Conservation (phyloP, 1,140 invertebrate genomes). For the Aricia agestis region DNA sequence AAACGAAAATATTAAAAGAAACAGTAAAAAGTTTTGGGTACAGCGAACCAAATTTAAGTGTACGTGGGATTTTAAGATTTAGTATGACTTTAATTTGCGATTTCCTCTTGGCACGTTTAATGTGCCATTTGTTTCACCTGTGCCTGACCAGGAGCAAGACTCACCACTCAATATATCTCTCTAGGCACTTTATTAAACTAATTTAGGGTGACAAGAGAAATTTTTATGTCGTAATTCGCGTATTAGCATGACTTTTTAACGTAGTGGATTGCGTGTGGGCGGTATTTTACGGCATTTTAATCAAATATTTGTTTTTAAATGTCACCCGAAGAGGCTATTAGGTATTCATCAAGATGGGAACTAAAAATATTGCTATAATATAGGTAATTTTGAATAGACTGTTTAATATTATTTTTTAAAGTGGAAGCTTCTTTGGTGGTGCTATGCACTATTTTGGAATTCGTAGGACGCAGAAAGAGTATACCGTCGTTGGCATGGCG, state of each 20-base stretch:
- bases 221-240: conserved; percentile 16
- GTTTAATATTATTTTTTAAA: too few species aligned
- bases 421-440: too few species aligned
- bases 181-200: conserved; percentile 20
- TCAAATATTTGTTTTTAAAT: conserved; percentile 4
- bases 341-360: background rate
- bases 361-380: background rate
- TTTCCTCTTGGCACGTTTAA: conserved; percentile 2
- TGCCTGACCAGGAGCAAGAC: background rate
- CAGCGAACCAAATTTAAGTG: background rate
- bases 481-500: too few species aligned
- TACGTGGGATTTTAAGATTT: background rate
- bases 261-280: background rate
- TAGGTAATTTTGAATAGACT: too few species aligned
- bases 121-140: background rate
- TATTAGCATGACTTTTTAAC: conserved; percentile 15
- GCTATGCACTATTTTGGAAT: too few species aligned
- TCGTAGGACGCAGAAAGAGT: too few species aligned
- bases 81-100: conserved; percentile 1
- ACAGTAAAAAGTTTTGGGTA: too few species aligned
- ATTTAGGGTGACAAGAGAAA: conserved; percentile 19
- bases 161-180: conserved; percentile 29
- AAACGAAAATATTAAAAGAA: too few species aligned
- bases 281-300: background rate
- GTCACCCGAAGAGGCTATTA: background rate